A percentile compares a stretch with the other conserved stretches of the same genome.
phyloP scores from a whole-genome alignment of 1,140 invertebrate genomes.

The Thereuonema tuberculata region DNA sequence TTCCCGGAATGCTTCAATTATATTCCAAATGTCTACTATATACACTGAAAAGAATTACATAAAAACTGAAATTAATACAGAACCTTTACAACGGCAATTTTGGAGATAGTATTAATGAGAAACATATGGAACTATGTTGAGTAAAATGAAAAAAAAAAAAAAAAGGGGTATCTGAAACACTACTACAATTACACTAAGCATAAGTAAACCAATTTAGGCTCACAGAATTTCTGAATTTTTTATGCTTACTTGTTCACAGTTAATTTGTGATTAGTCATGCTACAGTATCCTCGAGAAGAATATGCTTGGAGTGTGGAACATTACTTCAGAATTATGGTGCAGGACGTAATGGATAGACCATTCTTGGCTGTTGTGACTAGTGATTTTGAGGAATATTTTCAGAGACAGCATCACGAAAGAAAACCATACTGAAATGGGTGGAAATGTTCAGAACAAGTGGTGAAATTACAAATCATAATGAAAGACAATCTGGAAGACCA shows the following conservation, averaged over 20 bases:
- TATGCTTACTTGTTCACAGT: neutral
- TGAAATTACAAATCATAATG: too few species aligned
- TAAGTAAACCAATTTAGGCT: neutral
- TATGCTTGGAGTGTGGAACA: too few species aligned
- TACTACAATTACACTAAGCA: neutral
- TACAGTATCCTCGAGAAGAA: too few species aligned
- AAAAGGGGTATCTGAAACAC: constrained; percentile 7
- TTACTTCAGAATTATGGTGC: too few species aligned
- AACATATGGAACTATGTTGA: constrained; percentile 7
- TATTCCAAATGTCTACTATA: constrained; percentile 96
- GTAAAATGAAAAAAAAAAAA: constrained; percentile 12
- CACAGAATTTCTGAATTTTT: neutral
- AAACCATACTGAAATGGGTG: too few species aligned
- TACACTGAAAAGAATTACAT: constrained; percentile 54
- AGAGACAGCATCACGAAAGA: too few species aligned
- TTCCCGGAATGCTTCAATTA: constrained; percentile 97
- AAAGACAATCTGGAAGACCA: too few species aligned
- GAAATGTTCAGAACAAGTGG: too few species aligned
- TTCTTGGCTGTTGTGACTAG: too few species aligned
- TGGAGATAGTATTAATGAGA: neutral
- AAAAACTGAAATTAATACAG: neutral
- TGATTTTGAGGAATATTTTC: too few species aligned
- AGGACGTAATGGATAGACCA: too few species aligned
- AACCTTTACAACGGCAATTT: neutral
- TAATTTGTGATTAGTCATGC: too few species aligned